A percentile compares a stretch with the other conserved stretches of the same genome.
Evolutionary conservation across 1,140 invertebrate species (phyloP).

Genomic region (Papilio xuthus): DNA sequence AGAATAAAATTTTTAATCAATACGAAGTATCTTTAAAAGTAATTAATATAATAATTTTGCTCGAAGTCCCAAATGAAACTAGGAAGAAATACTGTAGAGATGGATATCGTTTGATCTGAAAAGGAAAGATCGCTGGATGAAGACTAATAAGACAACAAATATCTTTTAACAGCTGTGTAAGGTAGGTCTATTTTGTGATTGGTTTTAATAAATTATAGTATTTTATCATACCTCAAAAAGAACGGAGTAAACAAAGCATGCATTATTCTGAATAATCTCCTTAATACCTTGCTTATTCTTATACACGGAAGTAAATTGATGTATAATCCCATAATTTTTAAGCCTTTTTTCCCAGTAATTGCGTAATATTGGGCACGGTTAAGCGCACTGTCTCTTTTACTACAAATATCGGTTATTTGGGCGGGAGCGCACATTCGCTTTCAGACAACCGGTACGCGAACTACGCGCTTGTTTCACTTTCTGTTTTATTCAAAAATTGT

Average conservation of each 20-base stretch:
- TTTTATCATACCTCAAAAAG: neutral
- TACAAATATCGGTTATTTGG: slow-evolving; percentile 68
- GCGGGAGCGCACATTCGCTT: slow-evolving; percentile 59
- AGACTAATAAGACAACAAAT: no score
- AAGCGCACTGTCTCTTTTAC: slow-evolving; percentile 49
- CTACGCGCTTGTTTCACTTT: neutral
- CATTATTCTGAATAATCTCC: neutral
- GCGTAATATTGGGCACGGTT: slow-evolving; percentile 48
- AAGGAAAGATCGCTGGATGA: no score
- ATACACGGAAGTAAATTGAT: neutral
- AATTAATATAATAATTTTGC: no score
- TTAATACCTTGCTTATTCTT: neutral
- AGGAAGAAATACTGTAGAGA: no score
- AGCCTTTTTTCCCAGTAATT: slow-evolving; percentile 49
- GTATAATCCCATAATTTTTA: slow-evolving; percentile 36
- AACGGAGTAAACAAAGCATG: neutral
- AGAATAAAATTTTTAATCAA: no score
- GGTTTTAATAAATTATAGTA: neutral
- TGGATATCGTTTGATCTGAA: no score
- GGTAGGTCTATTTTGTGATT: no score
- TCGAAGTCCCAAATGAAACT: no score
- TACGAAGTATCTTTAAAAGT: no score
- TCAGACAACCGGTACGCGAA: slow-evolving; percentile 40
- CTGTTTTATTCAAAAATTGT: neutral
- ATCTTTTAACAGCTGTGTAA: no score